These are phyloP conservation scores for Marmota flaviventris DNA, from an alignment of 2,113 vertebrate species.

Conservation along the genomic window DNA sequence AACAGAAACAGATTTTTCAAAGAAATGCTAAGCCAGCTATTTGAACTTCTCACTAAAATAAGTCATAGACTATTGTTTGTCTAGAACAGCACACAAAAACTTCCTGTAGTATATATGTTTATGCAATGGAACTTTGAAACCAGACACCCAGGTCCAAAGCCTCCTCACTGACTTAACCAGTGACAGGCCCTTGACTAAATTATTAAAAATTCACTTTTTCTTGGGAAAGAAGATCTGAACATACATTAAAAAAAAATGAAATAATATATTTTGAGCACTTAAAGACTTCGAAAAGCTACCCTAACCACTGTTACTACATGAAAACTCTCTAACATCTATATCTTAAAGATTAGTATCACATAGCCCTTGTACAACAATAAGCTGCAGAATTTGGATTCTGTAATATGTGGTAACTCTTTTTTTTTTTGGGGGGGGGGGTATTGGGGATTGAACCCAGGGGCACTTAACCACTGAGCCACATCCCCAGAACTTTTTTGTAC, in stretches of 20 bases:
- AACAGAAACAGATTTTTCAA: too few species aligned
- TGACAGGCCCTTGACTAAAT: background rate
- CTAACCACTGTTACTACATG: background rate
- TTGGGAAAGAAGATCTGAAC: background rate
- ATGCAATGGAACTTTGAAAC: slow-evolving; percentile 4
- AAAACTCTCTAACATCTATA: background rate
- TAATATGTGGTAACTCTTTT: background rate
- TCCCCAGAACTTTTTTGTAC: too few species aligned
- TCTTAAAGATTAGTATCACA: background rate
- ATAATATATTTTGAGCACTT: background rate
- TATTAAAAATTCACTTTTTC: background rate
- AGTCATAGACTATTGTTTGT: background rate
- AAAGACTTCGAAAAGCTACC: slow-evolving; percentile 5
- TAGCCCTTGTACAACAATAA: background rate
- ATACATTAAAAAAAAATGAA: background rate
- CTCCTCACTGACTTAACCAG: background rate
- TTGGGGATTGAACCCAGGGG: too few species aligned
- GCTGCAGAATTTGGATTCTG: background rate
- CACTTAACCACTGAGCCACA: too few species aligned
- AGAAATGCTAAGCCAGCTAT: background rate
- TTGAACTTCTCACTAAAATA: background rate
- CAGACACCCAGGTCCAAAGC: background rate
- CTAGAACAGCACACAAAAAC: background rate
- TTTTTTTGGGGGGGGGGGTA: too few species aligned
- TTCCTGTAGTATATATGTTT: background rate